Conservation (phyloP, 2,888 invertebrate genomes). For the Hemithea aestivaria region DNA sequence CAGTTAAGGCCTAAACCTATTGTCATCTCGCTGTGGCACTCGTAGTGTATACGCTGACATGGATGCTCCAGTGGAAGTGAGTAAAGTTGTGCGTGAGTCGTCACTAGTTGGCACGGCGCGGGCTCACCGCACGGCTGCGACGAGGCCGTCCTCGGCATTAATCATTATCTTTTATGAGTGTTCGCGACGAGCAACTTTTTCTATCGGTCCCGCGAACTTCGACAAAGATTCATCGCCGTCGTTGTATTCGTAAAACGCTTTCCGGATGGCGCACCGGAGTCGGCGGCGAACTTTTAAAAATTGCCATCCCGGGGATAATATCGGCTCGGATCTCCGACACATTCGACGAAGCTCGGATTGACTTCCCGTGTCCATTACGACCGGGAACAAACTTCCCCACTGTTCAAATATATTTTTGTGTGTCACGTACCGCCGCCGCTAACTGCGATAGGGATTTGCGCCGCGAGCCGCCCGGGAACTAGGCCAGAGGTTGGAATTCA, state of each 20-base stretch:
- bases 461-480: constrained; percentile 1
- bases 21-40: no score
- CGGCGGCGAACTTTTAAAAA: constrained; percentile 37
- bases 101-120: neutral
- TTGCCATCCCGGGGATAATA: constrained; percentile 33
- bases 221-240: constrained; percentile 48
- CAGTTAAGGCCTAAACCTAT: no score
- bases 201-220: constrained; percentile 37
- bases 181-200: constrained; percentile 36
- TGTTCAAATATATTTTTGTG: constrained; percentile 32
- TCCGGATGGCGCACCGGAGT: constrained; percentile 24
- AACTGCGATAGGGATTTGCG: constrained; percentile 15
- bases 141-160: constrained; percentile 21
- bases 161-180: constrained; percentile 30
- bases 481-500: constrained; percentile 11
- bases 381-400: constrained; percentile 35
- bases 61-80: no score
- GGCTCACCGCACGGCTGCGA: constrained; percentile 1
- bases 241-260: constrained; percentile 40
- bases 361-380: constrained; percentile 34
- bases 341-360: constrained; percentile 26
- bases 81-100: neutral
- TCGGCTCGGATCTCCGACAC: constrained; percentile 25
- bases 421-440: constrained; percentile 8
- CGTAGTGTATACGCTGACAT: no score